Evolutionary conservation across 2,797 vertebrate genomes (phyloP).

Genomic region (Hypotaenidia okinawae): DNA sequence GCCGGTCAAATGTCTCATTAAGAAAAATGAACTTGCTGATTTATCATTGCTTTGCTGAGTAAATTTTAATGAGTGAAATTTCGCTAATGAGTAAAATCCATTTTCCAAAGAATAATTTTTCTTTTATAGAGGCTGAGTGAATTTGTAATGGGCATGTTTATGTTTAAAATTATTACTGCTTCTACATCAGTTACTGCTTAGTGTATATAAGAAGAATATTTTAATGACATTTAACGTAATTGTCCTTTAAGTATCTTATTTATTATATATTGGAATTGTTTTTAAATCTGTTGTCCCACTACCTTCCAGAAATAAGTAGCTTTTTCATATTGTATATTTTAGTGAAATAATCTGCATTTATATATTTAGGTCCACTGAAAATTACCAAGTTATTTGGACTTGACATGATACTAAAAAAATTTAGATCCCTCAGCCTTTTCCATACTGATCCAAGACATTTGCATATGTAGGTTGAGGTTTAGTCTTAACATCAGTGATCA

Average conservation of each 20-base stretch:
- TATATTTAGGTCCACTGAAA: not conserved
- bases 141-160: not conserved
- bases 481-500: not conserved
- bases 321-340: not conserved
- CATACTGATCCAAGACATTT: not conserved
- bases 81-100: not conserved
- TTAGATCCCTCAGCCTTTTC: not conserved
- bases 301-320: not conserved
- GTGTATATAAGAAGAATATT: not conserved
- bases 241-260: not conserved
- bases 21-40: constrained; percentile 12
- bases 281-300: not conserved
- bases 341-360: not conserved
- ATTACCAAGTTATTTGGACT: not conserved
- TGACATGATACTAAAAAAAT: not conserved
- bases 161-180: not conserved
- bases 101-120: constrained; percentile 15
- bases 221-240: not conserved
- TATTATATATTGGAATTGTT: not conserved
- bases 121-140: not conserved
- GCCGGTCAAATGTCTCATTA: constrained; percentile 27
- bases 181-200: not conserved
- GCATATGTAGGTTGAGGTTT: not conserved
- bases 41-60: not conserved
- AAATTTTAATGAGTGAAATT: constrained; percentile 39